Base-by-base conservation (phyloP, 2,797 vertebrate genomes). In the Rhinatrema bivittatum region DNA sequence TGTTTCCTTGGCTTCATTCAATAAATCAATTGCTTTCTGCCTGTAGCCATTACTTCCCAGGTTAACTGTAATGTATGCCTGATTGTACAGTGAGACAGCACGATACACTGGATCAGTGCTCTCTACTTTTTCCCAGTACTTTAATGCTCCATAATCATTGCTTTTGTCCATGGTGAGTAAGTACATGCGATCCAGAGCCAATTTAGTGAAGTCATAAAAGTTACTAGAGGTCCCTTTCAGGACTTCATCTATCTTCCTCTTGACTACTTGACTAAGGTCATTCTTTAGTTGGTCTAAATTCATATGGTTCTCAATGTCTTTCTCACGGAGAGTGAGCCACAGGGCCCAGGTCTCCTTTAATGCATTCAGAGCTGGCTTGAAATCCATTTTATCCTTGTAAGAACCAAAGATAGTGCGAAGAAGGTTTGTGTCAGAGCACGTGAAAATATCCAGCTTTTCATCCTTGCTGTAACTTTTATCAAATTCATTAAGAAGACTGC, bases 381-480 rank as follows among this genome's bases (percentile, higher is more conserved):
- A 57, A 32, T 65, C 61, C 23, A 21, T 29, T 42, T 20, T 53
- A 20, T 22, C 16, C 20, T 14, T 11, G 36, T 10, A 18, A 9
- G 10, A 15, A 7, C 14, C 14, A 20, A 16, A 17, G 12, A 60
- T 56, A 65, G n/a, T n/a, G n/a, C n/a, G n/a, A n/a, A 14, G 56
- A 50, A 3, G 53, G 60, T 61, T 52, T 66, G 34, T 45, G 71
- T 19, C 69, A 66, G 44, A 68, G 67, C 53, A 14, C 25, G 5
- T 21, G 28, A 46, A 15, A 22, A 30, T 46, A 22, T 8, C 36
- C 30, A 26, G 13, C 32, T 26, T 40, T 5, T 65, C 35, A 12
- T 50, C 29, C 39, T 6, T 35, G 15, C 45, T 28, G 27, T 33
- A 55, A 6, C 29, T 23, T 3, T 29, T 1, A 32, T 67, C 28